These are phyloP conservation scores for Augochlora pura DNA, from an alignment of 1,140 invertebrate species.

Conservation along the genomic window DNA sequence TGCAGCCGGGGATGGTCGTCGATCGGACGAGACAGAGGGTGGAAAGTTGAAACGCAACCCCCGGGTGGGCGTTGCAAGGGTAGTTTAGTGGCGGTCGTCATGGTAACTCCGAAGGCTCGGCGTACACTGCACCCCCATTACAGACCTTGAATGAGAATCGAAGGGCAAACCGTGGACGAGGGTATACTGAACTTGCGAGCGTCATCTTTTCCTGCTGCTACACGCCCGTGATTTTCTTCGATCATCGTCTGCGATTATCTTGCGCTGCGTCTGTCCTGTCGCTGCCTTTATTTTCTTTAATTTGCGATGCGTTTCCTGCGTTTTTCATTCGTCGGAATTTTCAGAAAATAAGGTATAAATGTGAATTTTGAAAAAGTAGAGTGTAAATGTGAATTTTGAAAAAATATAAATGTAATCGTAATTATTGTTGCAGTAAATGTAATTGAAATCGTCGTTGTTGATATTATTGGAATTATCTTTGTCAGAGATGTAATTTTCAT, in stretches of 20 bases:
- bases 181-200: slow-evolving; percentile 59
- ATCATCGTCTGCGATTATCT: background rate
- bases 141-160: slow-evolving; percentile 78
- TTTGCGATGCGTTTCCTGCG: too few relatives aligned
- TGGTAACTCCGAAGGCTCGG: slow-evolving; percentile 76
- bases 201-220: slow-evolving; percentile 35
- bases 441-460: too few relatives aligned
- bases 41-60: slow-evolving; percentile 71
- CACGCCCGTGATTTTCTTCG: background rate
- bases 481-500: too few relatives aligned
- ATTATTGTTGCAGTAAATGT: too few relatives aligned
- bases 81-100: slow-evolving; percentile 80
- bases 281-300: background rate
- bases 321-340: too few relatives aligned
- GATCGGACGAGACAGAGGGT: slow-evolving; percentile 63
- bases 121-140: slow-evolving; percentile 76
- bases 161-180: slow-evolving; percentile 72
- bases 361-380: too few relatives aligned
- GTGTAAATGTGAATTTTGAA: too few relatives aligned
- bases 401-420: too few relatives aligned
- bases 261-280: too few relatives aligned
- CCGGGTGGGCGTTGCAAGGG: slow-evolving; percentile 76
- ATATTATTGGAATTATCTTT: too few relatives aligned
- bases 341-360: too few relatives aligned
- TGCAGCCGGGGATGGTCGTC: slow-evolving; percentile 51